A percentile compares a stretch with the other conserved stretches of the same genome.
Conservation (phyloP, 2,888 invertebrate species). For the Xestia c-nigrum region DNA sequence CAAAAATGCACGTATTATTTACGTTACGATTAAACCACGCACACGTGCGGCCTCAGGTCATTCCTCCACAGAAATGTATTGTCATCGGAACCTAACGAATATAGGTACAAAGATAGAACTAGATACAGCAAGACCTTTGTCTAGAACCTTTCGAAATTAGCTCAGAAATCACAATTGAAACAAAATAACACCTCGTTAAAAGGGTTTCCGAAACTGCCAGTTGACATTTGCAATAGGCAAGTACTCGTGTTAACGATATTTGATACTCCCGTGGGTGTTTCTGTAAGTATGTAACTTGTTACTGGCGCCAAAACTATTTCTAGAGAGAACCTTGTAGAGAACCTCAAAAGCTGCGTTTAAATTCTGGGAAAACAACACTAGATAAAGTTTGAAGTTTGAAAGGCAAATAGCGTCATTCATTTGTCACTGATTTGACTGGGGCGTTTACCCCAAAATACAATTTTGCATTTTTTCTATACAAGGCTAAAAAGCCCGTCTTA, state of each 20-base stretch:
- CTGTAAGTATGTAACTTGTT: background rate
- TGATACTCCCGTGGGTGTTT: conserved; percentile 15
- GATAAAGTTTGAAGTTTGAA: conserved; percentile 10
- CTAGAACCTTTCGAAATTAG: background rate
- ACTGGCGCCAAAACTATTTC: conserved; percentile 16
- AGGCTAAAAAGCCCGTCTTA: too few species aligned
- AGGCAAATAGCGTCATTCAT: background rate
- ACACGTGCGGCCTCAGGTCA: background rate
- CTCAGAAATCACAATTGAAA: background rate
- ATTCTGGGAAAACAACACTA: background rate
- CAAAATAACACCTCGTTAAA: conserved; percentile 20
- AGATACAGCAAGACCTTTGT: background rate
- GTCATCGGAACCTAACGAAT: background rate
- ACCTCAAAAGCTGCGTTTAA: background rate
- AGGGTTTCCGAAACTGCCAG: conserved; percentile 35
- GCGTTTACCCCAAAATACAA: background rate
- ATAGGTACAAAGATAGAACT: background rate
- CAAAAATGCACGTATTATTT: too few species aligned
- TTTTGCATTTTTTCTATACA: too few species aligned
- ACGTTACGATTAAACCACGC: too few species aligned
- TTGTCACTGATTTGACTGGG: conserved; percentile 23
- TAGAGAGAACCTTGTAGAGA: background rate
- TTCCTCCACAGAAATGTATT: background rate
- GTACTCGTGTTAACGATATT: conserved; percentile 24
- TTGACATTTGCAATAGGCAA: conserved; percentile 32